Evolutionary conservation across 2,888 invertebrate genomes (phyloP).

Genomic region (Epirrhoe tristata): DNA sequence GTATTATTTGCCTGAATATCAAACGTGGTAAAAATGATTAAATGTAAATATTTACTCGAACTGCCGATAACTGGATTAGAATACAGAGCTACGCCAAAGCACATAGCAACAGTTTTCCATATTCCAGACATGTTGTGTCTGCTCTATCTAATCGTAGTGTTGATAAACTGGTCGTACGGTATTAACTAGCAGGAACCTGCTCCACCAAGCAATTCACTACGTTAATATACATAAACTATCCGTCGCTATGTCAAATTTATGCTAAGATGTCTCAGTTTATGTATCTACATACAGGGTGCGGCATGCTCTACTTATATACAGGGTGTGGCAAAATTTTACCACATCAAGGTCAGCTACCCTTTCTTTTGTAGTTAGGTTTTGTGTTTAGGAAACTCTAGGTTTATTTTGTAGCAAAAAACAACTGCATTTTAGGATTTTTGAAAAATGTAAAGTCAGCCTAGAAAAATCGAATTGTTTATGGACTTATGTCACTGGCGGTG

Average conservation of each 20-base stretch:
- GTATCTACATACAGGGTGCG: background rate
- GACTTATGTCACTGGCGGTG: too few species aligned
- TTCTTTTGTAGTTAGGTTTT: too few species aligned
- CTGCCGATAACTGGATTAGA: conserved; percentile 10
- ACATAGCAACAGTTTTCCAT: conserved; percentile 28
- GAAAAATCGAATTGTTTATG: too few species aligned
- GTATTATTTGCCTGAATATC: background rate
- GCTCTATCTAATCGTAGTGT: conserved; percentile 30
- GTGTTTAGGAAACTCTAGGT: too few species aligned
- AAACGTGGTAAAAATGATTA: background rate
- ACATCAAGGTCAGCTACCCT: too few species aligned
- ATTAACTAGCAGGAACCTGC: conserved; percentile 8
- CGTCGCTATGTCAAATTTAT: conserved; percentile 27
- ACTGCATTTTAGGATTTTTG: too few species aligned
- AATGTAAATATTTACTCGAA: conserved; percentile 7
- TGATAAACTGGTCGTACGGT: conserved; percentile 21
- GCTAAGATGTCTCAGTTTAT: conserved; percentile 10
- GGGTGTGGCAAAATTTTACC: too few species aligned
- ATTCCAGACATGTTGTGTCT: conserved; percentile 28
- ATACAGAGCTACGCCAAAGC: background rate
- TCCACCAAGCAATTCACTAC: background rate
- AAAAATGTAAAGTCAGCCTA: too few species aligned
- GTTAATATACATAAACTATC: conserved; percentile 12
- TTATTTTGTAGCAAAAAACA: too few species aligned
- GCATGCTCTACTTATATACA: too few species aligned